phyloP scores from a whole-genome alignment of 2,888 invertebrate genomes.

The Blastobasis lacticolella region DNA sequence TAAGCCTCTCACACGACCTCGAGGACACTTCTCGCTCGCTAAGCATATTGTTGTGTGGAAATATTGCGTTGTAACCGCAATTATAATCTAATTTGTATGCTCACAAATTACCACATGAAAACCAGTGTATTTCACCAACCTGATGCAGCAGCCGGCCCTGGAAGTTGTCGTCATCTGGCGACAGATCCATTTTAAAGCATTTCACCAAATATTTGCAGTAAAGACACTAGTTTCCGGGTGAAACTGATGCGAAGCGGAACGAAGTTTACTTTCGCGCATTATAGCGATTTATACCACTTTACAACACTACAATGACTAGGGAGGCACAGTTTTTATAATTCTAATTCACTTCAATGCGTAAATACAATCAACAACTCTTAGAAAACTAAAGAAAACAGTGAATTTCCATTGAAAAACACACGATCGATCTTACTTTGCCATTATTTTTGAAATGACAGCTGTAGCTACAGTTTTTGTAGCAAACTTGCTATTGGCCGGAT shows the following conservation, averaged over 20 bases:
- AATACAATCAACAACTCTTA: neutral
- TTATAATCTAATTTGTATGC: slow-evolving; percentile 8
- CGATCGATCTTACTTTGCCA: slow-evolving; percentile 5
- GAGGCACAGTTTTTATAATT: neutral
- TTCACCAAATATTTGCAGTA: slow-evolving; percentile 25
- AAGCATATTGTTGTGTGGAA: too few relatives aligned
- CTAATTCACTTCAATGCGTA: neutral
- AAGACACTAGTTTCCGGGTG: slow-evolving; percentile 44
- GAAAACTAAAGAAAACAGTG: neutral
- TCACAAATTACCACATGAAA: neutral
- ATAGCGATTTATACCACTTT: neutral
- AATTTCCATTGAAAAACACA: neutral
- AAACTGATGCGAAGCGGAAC: slow-evolving; percentile 49
- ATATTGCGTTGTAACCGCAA: too few relatives aligned
- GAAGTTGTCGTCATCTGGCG: slow-evolving; percentile 87
- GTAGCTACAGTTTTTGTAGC: slow-evolving; percentile 1
- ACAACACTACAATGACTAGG: neutral
- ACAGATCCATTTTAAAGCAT: slow-evolving; percentile 72
- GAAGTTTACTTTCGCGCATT: slow-evolving; percentile 12
- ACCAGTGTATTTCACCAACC: slow-evolving; percentile 41
- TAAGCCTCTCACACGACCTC: too few relatives aligned
- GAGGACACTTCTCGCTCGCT: too few relatives aligned
- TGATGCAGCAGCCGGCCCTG: slow-evolving; percentile 85
- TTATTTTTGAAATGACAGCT: slow-evolving; percentile 5
- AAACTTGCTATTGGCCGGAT: neutral